Evolutionary conservation across 2,113 vertebrate genomes (phyloP).

Genomic region (Raja brachyura): DNA sequence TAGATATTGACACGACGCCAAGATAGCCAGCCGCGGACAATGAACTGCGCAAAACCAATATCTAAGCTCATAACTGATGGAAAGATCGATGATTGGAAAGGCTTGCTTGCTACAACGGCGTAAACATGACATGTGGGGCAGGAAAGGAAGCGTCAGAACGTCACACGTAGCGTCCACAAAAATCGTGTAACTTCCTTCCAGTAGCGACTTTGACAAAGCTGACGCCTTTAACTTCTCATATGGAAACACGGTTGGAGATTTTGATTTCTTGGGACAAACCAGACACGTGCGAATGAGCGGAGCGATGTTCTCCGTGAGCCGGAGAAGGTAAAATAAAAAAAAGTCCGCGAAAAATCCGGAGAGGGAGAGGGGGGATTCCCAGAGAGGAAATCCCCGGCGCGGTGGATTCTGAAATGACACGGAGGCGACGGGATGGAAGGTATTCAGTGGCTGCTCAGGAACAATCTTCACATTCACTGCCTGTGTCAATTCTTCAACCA

Average conservation of each 20-base stretch:
- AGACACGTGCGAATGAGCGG: neutral
- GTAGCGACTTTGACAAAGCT: neutral
- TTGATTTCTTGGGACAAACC: neutral
- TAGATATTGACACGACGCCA: too few species aligned
- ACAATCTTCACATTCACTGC: neutral
- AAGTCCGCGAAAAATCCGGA: conserved; percentile 46
- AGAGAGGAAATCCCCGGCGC: conserved; percentile 43
- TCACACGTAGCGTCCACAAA: neutral
- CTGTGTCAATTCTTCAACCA: neutral
- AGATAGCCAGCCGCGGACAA: too few species aligned
- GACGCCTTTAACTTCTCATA: neutral
- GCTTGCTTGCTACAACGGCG: neutral
- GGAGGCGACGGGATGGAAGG: neutral
- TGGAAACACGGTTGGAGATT: neutral
- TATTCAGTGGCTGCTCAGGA: neutral
- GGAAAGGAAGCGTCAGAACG: neutral
- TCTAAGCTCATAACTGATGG: too few species aligned
- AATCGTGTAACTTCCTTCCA: neutral
- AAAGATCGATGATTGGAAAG: neutral
- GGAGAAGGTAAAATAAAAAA: neutral
- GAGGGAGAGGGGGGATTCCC: conserved; percentile 36
- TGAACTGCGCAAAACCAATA: too few species aligned
- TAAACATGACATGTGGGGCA: neutral
- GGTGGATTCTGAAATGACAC: neutral
- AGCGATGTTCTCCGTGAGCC: neutral